These are phyloP conservation scores for Corythornis vintsioides DNA, from an alignment of 2,113 vertebrate genomes.

Conservation along the genomic window DNA sequence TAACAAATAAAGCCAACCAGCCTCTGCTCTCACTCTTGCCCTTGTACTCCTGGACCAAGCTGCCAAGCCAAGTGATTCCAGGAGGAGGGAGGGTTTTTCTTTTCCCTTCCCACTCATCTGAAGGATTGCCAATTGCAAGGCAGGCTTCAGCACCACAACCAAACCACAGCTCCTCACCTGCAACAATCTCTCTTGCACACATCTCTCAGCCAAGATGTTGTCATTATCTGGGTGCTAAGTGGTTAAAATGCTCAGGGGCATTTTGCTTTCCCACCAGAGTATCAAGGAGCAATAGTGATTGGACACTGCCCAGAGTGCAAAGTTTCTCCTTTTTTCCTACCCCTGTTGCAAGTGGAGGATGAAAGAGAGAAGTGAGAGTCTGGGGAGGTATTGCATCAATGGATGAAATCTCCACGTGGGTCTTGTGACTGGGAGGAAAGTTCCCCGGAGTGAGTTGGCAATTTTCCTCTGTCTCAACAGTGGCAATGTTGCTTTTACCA, in stretches of 20 bases:
- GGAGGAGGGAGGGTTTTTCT: background rate
- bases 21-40: rapidly evolving
- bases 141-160: background rate
- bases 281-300: background rate
- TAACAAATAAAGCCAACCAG: background rate
- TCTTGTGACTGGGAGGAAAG: slow-evolving; percentile 40
- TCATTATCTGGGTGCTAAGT: background rate
- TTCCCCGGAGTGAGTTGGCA: background rate
- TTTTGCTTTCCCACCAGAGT: background rate
- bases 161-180: slow-evolving; percentile 3
- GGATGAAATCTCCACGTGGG: background rate
- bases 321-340: background rate
- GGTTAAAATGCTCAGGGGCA: background rate
- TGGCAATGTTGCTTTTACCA: background rate
- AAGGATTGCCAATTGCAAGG: background rate
- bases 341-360: rapidly evolving
- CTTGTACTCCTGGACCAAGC: background rate
- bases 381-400: background rate
- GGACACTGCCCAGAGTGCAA: background rate
- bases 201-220: background rate
- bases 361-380: background rate
- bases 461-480: background rate
- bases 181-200: background rate
- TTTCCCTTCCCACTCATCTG: background rate
- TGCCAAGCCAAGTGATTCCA: background rate